These are phyloP conservation scores for Lagocephalus sceleratus DNA, from an alignment of 2,797 vertebrate genomes.

Conservation along the genomic window DNA sequence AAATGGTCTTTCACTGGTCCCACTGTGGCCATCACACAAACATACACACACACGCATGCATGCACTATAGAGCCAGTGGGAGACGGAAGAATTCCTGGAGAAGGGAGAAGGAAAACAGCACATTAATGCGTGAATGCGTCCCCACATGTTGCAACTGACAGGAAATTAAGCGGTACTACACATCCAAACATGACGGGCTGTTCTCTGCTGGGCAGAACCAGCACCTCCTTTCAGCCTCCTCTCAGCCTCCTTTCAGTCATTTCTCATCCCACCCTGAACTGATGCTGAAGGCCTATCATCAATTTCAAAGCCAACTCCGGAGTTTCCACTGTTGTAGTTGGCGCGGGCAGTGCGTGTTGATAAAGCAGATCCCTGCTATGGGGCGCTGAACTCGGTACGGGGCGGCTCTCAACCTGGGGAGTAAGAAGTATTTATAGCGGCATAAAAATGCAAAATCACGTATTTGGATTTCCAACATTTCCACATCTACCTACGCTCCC, in stretches of 20 bases:
- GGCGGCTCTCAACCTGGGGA: constrained; percentile 5
- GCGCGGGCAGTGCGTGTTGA: constrained; percentile 4
- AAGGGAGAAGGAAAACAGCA: constrained; percentile 1
- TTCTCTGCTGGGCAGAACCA: neutral
- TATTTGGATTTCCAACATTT: too few relatives aligned
- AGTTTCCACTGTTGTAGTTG: constrained; percentile 42
- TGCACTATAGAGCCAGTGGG: constrained; percentile 12
- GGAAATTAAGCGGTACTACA: neutral
- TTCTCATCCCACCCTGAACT: constrained; percentile 21
- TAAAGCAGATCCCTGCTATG: constrained; percentile 20
- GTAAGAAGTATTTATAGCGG: constrained; percentile 7
- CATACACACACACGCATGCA: constrained; percentile 15
- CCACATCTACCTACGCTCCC: constrained; percentile 1
- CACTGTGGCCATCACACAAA: constrained; percentile 22
- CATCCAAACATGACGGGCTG: neutral
- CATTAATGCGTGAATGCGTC: neutral
- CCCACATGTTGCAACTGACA: neutral
- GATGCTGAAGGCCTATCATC: constrained; percentile 11
- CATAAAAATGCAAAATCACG: constrained; percentile 2
- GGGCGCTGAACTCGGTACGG: constrained; percentile 5
- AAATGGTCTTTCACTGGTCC: constrained; percentile 54
- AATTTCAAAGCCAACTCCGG: constrained; percentile 6
- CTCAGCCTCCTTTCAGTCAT: neutral
- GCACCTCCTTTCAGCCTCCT: neutral
- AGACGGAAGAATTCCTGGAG: constrained; percentile 13